Conservation (phyloP, 1,140 invertebrate genomes). For the Procambarus clarkii region DNA sequence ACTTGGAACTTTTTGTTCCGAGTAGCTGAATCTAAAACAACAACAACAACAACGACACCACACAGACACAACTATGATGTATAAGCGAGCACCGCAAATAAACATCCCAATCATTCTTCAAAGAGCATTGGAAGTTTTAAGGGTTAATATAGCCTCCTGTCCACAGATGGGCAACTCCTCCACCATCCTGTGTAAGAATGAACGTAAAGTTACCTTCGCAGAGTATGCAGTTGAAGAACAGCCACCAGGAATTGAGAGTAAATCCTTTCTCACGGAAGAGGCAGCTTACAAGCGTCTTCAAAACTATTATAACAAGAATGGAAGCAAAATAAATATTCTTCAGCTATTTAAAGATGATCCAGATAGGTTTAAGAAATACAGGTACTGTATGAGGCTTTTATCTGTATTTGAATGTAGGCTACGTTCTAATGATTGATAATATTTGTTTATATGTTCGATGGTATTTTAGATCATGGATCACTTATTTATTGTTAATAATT, state of each 20-base stretch:
- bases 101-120: too few relatives aligned
- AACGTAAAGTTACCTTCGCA: not conserved
- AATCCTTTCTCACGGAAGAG: conserved; percentile 80
- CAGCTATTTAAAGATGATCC: conserved; percentile 86
- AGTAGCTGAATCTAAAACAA: too few relatives aligned
- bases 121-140: too few relatives aligned
- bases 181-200: not conserved
- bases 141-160: too few relatives aligned
- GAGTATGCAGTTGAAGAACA: not conserved
- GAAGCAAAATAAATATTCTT: conserved; percentile 84
- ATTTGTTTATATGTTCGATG: too few relatives aligned
- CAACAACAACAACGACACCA: too few relatives aligned
- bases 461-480: too few relatives aligned
- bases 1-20: too few relatives aligned
- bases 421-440: too few relatives aligned
- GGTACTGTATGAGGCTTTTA: conserved; percentile 78
- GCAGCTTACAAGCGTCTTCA: conserved; percentile 84
- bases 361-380: conserved; percentile 87
- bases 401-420: not conserved
- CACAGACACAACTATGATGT: too few relatives aligned
- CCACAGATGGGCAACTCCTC: not conserved
- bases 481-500: too few relatives aligned
- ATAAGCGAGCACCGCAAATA: too few relatives aligned
- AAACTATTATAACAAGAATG: conserved; percentile 82
- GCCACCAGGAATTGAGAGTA: conserved; percentile 58